phyloP scores from a whole-genome alignment of 2,888 invertebrate species.

The Ectemnius cavifrons region DNA sequence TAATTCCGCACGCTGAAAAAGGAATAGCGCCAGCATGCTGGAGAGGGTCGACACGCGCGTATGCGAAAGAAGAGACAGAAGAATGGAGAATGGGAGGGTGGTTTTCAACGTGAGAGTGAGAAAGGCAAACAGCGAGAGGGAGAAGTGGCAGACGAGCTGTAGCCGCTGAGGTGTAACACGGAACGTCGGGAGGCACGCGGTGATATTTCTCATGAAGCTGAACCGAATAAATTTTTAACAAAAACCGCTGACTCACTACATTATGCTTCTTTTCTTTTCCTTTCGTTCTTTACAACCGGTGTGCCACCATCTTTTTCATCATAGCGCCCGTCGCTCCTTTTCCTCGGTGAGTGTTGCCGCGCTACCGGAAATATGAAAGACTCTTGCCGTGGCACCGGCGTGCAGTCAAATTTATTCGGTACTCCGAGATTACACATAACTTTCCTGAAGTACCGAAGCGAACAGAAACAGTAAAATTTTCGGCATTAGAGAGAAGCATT shows the following conservation, averaged over 20 bases:
- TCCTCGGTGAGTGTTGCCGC: constrained; percentile 22
- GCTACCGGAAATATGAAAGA: constrained; percentile 32
- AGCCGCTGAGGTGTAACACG: constrained; percentile 61
- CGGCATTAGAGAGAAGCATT: constrained; percentile 20
- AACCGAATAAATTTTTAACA: constrained; percentile 70
- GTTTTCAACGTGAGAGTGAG: constrained; percentile 30
- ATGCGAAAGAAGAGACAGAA: constrained; percentile 38
- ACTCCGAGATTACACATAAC: constrained; percentile 38
- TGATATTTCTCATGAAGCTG: constrained; percentile 65
- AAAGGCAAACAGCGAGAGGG: constrained; percentile 14
- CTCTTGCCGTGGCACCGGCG: constrained; percentile 20
- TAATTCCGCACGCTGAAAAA: constrained; percentile 41
- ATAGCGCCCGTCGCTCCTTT: constrained; percentile 35
- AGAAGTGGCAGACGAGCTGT: constrained; percentile 22
- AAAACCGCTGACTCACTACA: constrained; percentile 67
- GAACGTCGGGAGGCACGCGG: constrained; percentile 50
- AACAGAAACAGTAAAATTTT: not conserved
- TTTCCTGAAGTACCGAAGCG: constrained; percentile 31
- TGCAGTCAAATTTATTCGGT: constrained; percentile 38
- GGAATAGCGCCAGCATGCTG: constrained; percentile 29
- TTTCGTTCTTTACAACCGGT: constrained; percentile 42
- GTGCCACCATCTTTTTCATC: constrained; percentile 44
- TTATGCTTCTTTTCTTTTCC: constrained; percentile 53
- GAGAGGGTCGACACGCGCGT: constrained; percentile 24
- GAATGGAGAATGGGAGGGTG: constrained; percentile 31